Base-by-base conservation (phyloP, 2,113 vertebrate genomes). In the Protomyctophum bolini region DNA sequence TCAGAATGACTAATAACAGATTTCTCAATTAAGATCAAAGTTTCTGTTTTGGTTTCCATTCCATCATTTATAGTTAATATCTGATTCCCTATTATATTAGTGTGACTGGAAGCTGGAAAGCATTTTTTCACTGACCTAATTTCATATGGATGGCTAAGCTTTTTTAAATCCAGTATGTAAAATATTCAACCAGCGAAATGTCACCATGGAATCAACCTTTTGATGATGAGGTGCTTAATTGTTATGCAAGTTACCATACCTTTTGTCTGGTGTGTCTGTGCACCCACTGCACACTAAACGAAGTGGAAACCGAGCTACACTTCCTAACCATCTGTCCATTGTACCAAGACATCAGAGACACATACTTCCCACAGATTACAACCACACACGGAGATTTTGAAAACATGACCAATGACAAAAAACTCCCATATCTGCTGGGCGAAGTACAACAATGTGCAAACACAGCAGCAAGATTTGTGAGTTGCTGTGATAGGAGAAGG, bases 121-220 rank as follows among this genome's bases (percentile, higher is more conserved):
- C 69, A 80, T 84, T 86, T 88, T 41, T 84, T 86, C 73, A 87
- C 81, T 85, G 83, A 76, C 78, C 70, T 75, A 59, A 70, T 75
- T 68, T 83, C 77, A 86, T 87, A 84, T 83, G 60, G 80, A 84
- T 84, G 73, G 76, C 86, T 86, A 84, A 85, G 81, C 82, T 82
- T 58, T 21, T 68, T 67, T 41, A 85, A 87, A 91, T 81, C 79
- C 82, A 66, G 67, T 61, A 86, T 70, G 67, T 80, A 51, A 83
- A 87, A 86, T 90, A 88, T 89, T 87, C 86, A 80, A 62, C 78
- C 73, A 79, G 85, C 72, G 79, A 89, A 91, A 90, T 90, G 88
- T 90, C 90, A 91, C 76, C 82, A 78, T 81, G 72, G 60, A 14
- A 80, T 84, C 84, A 86, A 82, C 83, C 84, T 86, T 88, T 78